A percentile compares a stretch with the other conserved stretches of the same genome.
Evolutionary conservation across 2,797 vertebrate genomes (phyloP).

Genomic region (Mormyrops boulengeri): DNA sequence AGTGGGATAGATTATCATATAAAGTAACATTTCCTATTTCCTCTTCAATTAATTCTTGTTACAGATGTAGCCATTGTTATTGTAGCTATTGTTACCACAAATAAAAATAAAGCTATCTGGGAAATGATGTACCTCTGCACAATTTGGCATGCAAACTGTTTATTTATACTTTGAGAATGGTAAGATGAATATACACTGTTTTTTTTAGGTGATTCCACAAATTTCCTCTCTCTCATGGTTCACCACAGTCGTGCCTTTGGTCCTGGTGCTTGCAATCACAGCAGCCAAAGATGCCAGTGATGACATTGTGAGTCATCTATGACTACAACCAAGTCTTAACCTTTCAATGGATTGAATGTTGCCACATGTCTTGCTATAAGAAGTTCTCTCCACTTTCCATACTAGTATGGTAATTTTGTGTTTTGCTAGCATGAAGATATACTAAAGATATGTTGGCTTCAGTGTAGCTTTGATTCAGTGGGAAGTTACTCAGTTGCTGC

Average conservation of each 20-base stretch:
- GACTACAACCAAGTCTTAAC: background rate
- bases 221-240: conserved; percentile 90
- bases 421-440: background rate
- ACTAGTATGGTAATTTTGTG: background rate
- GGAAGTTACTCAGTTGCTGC: background rate
- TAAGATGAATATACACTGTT: background rate
- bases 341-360: background rate
- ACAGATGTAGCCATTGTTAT: too few relatives aligned
- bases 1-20: background rate
- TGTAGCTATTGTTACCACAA: background rate
- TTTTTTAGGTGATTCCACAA: conserved; percentile 57
- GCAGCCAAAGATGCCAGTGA: conserved; percentile 89
- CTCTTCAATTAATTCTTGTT: background rate
- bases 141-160: background rate
- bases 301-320: conserved; percentile 70
- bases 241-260: conserved; percentile 83
- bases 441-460: background rate
- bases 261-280: conserved; percentile 79
- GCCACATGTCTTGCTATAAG: background rate
- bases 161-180: background rate
- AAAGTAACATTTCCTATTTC: background rate
- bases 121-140: background rate
- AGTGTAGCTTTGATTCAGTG: background rate
- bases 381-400: background rate
- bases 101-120: background rate